Evolutionary conservation across 1,140 invertebrate species (phyloP), one percentile per base, ranked within the genome.

Genomic region (Drosophila ambigua): DNA sequence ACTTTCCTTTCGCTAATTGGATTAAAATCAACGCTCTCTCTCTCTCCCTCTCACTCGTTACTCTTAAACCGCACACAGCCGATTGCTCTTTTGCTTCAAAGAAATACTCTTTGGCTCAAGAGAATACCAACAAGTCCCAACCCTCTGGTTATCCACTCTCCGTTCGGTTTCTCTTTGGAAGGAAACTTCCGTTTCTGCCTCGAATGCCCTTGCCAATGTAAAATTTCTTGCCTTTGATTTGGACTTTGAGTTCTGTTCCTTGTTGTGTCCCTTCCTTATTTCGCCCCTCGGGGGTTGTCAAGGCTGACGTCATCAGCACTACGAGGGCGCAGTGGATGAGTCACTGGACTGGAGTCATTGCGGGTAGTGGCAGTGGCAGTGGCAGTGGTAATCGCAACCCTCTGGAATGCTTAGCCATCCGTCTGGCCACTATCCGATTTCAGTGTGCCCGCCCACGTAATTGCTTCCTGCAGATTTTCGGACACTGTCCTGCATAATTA

Each of bases 391-490:
- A 35, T 67, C 51, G 46, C 69, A 52, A 55, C 66, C 76, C 65
- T 61, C 57, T 13, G 39, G 16, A 24, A 26, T 24, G 15, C 35
- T 45, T 48, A 20, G 59, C 55, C 58, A 39, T 7, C 65, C 9
- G 9, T 11, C 31, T 35, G 76, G 72, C 53, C 75, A 88, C 82
- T 87, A 87, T 88, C 82, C 75, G 82, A 87, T 88, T 87, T 88
- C 82, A 83, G 75, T 2, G 11, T 39, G 0, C 55, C 66, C 82
- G 83, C 83, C 82, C 79, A 82, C 79, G 71, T 87, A 87, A 87
- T 87, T 87, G 82, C 82, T 87, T 87, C 82, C 82, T 87, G 82
- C 75, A 72, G 72, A 88, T 75, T 76, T 63, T 82, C 65, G 83
- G 78, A 78, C 83, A 82, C 61, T 65, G 80, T 69, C 55, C 63